These are phyloP conservation scores for Phyllotreta cruciferae DNA, from an alignment of 2,888 invertebrate genomes.

Conservation along the genomic window DNA sequence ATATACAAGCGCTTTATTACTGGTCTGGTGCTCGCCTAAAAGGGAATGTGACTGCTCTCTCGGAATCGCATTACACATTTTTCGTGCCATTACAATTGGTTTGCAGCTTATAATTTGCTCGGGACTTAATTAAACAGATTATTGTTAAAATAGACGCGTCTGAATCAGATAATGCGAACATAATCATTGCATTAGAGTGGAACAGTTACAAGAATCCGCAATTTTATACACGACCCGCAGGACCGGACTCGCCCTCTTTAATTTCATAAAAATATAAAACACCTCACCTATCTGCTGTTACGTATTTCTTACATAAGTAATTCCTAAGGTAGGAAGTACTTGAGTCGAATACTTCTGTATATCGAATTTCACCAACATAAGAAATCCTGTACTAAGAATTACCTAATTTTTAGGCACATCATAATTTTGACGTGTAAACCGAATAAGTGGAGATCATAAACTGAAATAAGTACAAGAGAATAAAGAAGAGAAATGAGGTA, in stretches of 20 bases:
- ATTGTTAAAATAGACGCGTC: conserved; percentile 36
- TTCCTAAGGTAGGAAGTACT: too few species aligned
- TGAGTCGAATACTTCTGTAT: not conserved
- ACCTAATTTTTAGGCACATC: too few species aligned
- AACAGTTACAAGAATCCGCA: conserved; percentile 36
- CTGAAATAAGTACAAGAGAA: too few species aligned
- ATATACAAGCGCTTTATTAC: conserved; percentile 28
- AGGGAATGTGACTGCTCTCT: conserved; percentile 31
- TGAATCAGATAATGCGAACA: conserved; percentile 38
- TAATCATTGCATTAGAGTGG: conserved; percentile 36
- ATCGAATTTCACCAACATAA: too few species aligned
- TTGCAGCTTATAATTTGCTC: conserved; percentile 31
- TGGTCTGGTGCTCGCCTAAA: conserved; percentile 29
- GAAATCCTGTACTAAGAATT: too few species aligned
- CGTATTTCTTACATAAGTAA: too few species aligned
- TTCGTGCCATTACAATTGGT: conserved; percentile 34
- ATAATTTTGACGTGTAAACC: too few species aligned
- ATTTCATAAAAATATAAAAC: not conserved
- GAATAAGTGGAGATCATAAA: too few species aligned
- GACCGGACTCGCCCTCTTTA: not conserved
- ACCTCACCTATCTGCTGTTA: too few species aligned
- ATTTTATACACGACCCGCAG: conserved; percentile 26
- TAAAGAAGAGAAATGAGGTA: too few species aligned
- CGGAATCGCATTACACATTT: conserved; percentile 34
- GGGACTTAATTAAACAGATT: conserved; percentile 36